These are phyloP conservation scores for Diplolepis rosae DNA, from an alignment of 2,888 invertebrate genomes.

Conservation along the genomic window DNA sequence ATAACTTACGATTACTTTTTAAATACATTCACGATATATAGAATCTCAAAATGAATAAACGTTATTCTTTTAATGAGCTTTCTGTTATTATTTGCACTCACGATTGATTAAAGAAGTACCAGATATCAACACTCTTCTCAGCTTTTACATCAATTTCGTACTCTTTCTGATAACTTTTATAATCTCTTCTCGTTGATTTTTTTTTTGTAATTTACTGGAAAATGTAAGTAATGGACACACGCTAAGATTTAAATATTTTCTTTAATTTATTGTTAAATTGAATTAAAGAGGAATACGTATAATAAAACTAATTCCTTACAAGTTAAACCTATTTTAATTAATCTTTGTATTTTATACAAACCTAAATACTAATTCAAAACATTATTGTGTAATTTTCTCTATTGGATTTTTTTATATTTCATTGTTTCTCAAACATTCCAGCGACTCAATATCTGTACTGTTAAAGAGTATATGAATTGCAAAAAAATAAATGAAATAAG, in stretches of 20 bases:
- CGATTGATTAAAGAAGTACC: slow-evolving; percentile 34
- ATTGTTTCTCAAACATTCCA: background rate
- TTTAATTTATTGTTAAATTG: background rate
- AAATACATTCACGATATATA: slow-evolving; percentile 20
- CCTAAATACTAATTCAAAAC: too few species aligned
- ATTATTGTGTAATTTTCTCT: too few species aligned
- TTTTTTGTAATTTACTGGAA: too few species aligned
- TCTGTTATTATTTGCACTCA: slow-evolving; percentile 48
- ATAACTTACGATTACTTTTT: background rate
- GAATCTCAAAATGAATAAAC: slow-evolving; percentile 50
- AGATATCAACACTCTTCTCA: background rate
- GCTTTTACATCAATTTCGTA: background rate
- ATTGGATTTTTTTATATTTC: background rate
- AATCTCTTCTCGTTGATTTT: background rate
- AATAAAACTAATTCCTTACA: background rate
- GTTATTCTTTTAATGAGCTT: slow-evolving; percentile 42
- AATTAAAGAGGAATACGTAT: background rate
- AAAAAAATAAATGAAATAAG: background rate
- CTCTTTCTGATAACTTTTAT: background rate
- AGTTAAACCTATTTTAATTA: background rate
- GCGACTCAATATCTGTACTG: background rate
- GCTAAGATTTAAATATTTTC: background rate
- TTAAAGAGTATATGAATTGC: background rate
- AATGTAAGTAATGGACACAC: background rate
- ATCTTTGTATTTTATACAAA: too few species aligned